Percentiles rank a stretch among this genome's conserved stretches.
Conservation (phyloP, 2,888 invertebrate species). For the Yponomeuta plumbellus region DNA sequence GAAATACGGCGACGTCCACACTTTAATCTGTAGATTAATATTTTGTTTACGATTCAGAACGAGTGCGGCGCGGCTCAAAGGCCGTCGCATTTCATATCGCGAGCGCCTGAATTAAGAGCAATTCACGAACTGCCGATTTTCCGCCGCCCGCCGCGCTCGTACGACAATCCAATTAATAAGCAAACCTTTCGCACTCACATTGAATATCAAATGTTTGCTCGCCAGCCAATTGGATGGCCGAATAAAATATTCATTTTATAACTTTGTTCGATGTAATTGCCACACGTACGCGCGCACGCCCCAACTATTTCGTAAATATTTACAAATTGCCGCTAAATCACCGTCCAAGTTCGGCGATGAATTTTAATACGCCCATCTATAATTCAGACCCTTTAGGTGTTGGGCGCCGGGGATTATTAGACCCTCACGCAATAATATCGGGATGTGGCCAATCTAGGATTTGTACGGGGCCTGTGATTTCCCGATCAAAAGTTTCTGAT, state of each 20-base stretch:
- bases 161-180: slow-evolving; percentile 70
- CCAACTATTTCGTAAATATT: slow-evolving; percentile 19
- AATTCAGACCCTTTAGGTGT: neutral
- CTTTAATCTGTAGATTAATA: slow-evolving; percentile 32
- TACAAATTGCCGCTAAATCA: slow-evolving; percentile 18
- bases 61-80: slow-evolving; percentile 38
- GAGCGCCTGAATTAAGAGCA: slow-evolving; percentile 54
- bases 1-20: slow-evolving; percentile 14
- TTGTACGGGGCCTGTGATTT: neutral
- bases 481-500: neutral
- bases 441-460: neutral
- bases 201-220: slow-evolving; percentile 66
- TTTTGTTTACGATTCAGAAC: slow-evolving; percentile 50
- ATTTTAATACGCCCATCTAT: slow-evolving; percentile 11
- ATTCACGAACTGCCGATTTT: slow-evolving; percentile 58
- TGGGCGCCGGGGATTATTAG: neutral
- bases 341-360: slow-evolving; percentile 7
- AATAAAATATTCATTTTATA: slow-evolving; percentile 67
- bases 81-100: slow-evolving; percentile 48
- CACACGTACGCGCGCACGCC: slow-evolving; percentile 26
- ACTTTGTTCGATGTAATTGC: slow-evolving; percentile 50
- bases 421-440: neutral
- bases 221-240: slow-evolving; percentile 48
- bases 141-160: slow-evolving; percentile 42
- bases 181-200: slow-evolving; percentile 64